These are phyloP conservation scores for Haliclona indistincta DNA, from an alignment of 37 sponge, comb jelly and placozoan species.

Conservation along the genomic window DNA sequence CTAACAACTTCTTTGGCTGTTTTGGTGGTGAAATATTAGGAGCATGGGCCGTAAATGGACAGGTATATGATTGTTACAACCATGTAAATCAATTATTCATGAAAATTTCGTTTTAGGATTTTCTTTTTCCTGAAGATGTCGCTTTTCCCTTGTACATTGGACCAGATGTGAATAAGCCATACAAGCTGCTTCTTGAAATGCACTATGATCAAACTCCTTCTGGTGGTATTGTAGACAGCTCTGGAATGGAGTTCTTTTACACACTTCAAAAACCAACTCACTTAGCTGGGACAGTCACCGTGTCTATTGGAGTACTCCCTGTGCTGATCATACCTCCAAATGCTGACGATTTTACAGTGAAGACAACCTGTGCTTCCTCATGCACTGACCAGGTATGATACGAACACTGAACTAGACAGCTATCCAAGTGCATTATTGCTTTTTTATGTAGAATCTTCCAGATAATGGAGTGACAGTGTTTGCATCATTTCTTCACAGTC, in stretches of 20 bases:
- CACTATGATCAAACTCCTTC: constrained; percentile 77
- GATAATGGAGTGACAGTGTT: background rate
- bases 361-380: background rate
- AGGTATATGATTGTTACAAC: too few relatives aligned
- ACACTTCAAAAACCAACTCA: background rate
- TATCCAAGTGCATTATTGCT: background rate
- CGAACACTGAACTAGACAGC: background rate
- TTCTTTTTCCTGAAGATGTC: constrained; percentile 43
- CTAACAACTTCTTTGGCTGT: too few relatives aligned
- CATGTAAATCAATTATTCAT: too few relatives aligned
- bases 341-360: background rate
- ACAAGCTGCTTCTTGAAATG: constrained; percentile 45
- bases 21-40: too few relatives aligned
- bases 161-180: constrained; percentile 11
- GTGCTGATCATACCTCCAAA: background rate
- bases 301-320: background rate
- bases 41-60: too few relatives aligned
- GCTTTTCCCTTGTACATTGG: constrained; percentile 67
- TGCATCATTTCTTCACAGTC: background rate
- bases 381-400: background rate
- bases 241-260: background rate
- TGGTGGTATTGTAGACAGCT: background rate
- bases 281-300: background rate
- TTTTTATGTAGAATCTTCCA: background rate
- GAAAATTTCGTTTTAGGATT: constrained; percentile 36